phyloP scores from a whole-genome alignment of 2,113 vertebrate species.

The Megaceryle torquata region DNA sequence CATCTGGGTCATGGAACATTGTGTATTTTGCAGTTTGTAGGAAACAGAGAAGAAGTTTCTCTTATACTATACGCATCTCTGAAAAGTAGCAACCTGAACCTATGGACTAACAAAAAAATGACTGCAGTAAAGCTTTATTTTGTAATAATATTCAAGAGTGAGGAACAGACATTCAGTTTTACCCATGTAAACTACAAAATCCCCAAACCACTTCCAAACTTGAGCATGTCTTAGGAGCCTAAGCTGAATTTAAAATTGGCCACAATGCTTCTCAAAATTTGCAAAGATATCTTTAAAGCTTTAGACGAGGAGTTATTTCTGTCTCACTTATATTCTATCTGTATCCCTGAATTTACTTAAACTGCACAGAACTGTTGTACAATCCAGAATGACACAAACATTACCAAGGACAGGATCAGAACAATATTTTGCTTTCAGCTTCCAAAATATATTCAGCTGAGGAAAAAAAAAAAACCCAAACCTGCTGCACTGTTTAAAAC shows the following conservation, averaged over 20 bases:
- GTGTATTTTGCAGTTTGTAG: neutral
- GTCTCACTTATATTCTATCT: neutral
- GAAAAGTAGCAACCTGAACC: neutral
- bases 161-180: neutral
- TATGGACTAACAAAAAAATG: neutral
- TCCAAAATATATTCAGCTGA: neutral
- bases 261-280: neutral
- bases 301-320: neutral
- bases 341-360: neutral
- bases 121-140: neutral
- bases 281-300: neutral
- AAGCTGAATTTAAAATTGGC: neutral
- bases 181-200: neutral
- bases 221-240: neutral
- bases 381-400: neutral
- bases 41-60: neutral
- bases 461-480: neutral
- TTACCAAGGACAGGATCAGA: neutral
- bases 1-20: neutral
- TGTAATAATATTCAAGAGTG: neutral
- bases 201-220: neutral
- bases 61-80: neutral
- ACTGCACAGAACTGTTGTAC: neutral
- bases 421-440: neutral
- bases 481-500: neutral